phyloP scores from a whole-genome alignment of 35 echinoderm and acorn worm species.

The Apostichopus japonicus region DNA sequence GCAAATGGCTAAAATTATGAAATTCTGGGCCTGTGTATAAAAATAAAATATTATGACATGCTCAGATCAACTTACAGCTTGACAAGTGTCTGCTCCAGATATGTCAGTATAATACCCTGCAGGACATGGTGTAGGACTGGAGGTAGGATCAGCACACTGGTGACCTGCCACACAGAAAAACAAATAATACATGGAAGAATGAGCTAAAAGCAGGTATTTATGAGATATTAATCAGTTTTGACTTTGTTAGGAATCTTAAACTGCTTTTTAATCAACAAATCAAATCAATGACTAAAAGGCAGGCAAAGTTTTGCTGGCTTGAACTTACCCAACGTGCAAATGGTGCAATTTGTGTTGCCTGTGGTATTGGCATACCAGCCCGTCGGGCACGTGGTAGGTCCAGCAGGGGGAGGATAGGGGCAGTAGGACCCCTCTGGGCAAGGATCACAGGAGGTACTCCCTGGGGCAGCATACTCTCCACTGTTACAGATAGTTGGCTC shows the following conservation, averaged over 20 bases:
- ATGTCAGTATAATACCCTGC: constrained; percentile 82
- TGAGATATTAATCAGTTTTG: too few species aligned
- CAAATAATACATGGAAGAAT: too few species aligned
- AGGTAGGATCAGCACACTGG: constrained; percentile 68
- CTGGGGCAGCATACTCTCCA: constrained; percentile 79
- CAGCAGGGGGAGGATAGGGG: constrained; percentile 68
- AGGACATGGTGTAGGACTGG: constrained; percentile 56
- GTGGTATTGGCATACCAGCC: constrained; percentile 86
- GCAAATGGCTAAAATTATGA: too few species aligned
- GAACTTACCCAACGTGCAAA: constrained; percentile 84
- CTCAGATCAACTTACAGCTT: constrained; percentile 54
- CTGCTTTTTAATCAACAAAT: too few species aligned
- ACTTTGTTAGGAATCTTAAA: too few species aligned
- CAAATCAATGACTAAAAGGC: neutral
- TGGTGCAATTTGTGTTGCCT: constrained; percentile 82
- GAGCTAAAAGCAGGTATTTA: too few species aligned
- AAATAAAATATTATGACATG: too few species aligned
- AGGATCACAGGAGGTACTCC: constrained; percentile 64
- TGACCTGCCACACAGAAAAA: constrained; percentile 54
- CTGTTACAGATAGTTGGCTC: constrained; percentile 71
- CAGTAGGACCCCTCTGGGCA: constrained; percentile 83
- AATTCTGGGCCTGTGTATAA: too few species aligned
- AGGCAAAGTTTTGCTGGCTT: neutral
- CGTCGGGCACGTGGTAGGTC: constrained; percentile 63
- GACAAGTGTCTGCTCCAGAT: constrained; percentile 63